Evolutionary conservation across 1,140 invertebrate species (phyloP).

Genomic region (Harlomillsia oculata): DNA sequence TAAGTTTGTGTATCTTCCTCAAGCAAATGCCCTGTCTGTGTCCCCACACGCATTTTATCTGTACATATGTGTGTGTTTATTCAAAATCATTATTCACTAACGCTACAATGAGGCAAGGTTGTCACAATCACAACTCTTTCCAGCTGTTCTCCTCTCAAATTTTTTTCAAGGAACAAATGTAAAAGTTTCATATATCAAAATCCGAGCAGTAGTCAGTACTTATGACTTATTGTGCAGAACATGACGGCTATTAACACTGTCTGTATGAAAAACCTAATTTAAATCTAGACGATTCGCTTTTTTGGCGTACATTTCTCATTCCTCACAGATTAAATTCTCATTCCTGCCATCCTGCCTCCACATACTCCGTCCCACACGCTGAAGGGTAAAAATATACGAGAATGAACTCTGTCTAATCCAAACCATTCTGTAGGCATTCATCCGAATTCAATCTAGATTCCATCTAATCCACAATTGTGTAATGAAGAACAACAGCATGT

Average conservation of each 20-base stretch:
- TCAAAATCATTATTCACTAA: too few relatives aligned
- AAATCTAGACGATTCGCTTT: background rate
- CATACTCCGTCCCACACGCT: background rate
- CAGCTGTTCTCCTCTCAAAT: conserved; percentile 16
- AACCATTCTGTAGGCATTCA: conserved; percentile 23
- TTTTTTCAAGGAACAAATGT: too few relatives aligned
- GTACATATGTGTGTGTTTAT: too few relatives aligned
- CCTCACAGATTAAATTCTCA: conserved; percentile 17
- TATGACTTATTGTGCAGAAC: background rate
- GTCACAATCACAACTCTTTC: conserved; percentile 17
- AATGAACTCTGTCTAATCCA: conserved; percentile 13
- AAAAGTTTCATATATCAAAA: background rate
- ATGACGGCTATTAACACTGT: too few relatives aligned
- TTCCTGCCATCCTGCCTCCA: background rate
- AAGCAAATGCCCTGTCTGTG: too few relatives aligned
- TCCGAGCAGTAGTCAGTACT: background rate
- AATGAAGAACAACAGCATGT: too few relatives aligned
- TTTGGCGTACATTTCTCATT: background rate
- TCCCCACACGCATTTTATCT: too few relatives aligned
- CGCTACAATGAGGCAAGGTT: too few relatives aligned
- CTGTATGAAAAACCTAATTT: background rate
- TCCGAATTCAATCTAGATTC: conserved; percentile 20
- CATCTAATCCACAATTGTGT: conserved; percentile 7
- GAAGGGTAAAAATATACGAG: conserved; percentile 5
- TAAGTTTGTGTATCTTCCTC: too few relatives aligned